Evolutionary conservation across 2,888 invertebrate genomes (phyloP).

Genomic region (Dione vanillae): DNA sequence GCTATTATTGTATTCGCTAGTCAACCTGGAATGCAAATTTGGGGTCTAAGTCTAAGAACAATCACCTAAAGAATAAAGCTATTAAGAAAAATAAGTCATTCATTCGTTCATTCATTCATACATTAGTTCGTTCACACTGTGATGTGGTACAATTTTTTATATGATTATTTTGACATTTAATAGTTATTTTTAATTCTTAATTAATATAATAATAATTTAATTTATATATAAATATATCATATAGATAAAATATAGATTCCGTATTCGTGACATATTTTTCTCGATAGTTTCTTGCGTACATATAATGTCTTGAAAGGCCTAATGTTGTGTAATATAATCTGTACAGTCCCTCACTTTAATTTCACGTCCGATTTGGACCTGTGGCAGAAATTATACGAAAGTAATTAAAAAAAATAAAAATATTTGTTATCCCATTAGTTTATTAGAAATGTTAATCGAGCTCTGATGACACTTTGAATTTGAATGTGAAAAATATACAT

Average conservation of each 20-base stretch:
- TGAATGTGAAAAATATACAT: not conserved
- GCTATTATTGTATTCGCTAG: constrained; percentile 16
- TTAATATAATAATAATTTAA: constrained; percentile 2
- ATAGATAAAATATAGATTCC: not conserved
- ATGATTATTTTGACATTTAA: not conserved
- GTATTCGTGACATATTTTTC: constrained; percentile 9
- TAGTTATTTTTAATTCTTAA: not conserved
- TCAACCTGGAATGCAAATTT: constrained; percentile 17
- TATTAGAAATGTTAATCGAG: constrained; percentile 1
- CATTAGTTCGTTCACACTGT: not conserved
- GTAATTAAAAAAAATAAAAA: constrained; percentile 1
- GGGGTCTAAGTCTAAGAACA: constrained; percentile 9
- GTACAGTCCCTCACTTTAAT: constrained; percentile 38
- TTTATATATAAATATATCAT: not conserved
- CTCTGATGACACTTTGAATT: not conserved
- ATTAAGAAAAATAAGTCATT: constrained; percentile 20
- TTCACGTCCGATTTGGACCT: constrained; percentile 15
- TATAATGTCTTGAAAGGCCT: constrained; percentile 33
- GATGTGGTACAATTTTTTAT: constrained; percentile 12
- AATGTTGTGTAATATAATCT: constrained; percentile 38
- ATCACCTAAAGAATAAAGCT: constrained; percentile 6
- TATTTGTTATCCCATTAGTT: not conserved
- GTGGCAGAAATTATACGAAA: not conserved
- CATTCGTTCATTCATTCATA: not conserved
- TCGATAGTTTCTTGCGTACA: not conserved